Evolutionary conservation across 2,797 vertebrate species (phyloP).

Genomic region (Pristis pectinata): DNA sequence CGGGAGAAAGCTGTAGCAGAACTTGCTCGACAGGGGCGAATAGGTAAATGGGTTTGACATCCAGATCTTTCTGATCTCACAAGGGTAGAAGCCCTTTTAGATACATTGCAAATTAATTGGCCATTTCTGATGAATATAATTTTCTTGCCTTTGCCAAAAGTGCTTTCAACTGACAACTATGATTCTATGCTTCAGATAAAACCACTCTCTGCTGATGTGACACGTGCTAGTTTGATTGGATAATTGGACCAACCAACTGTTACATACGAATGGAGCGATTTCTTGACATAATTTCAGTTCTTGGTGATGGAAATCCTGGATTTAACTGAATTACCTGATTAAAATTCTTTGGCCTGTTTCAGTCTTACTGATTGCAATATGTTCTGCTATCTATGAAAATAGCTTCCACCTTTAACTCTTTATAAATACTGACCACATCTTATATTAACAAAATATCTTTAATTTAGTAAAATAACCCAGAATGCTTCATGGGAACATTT

Average conservation of each 20-base stretch:
- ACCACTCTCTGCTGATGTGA: neutral
- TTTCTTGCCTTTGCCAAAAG: neutral
- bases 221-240: slow-evolving; percentile 27
- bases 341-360: neutral
- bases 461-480: neutral
- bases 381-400: neutral
- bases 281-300: slow-evolving; percentile 4
- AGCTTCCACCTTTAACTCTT: neutral
- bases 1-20: neutral
- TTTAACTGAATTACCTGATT: slow-evolving; percentile 28
- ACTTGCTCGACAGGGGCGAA: neutral
- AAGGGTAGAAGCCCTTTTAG: no score
- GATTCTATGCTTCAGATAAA: slow-evolving; percentile 30
- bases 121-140: slow-evolving; percentile 27
- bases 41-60: neutral
- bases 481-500: neutral
- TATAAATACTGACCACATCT: neutral
- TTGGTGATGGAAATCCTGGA: slow-evolving; percentile 4
- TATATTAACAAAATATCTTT: neutral
- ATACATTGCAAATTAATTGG: slow-evolving; percentile 1
- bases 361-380: no score
- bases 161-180: slow-evolving; percentile 23
- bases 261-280: neutral
- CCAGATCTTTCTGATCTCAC: neutral
- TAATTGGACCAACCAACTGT: slow-evolving; percentile 30